Evolutionary conservation across 2,797 vertebrate species (phyloP).

Genomic region (Eulemur mongoz): DNA sequence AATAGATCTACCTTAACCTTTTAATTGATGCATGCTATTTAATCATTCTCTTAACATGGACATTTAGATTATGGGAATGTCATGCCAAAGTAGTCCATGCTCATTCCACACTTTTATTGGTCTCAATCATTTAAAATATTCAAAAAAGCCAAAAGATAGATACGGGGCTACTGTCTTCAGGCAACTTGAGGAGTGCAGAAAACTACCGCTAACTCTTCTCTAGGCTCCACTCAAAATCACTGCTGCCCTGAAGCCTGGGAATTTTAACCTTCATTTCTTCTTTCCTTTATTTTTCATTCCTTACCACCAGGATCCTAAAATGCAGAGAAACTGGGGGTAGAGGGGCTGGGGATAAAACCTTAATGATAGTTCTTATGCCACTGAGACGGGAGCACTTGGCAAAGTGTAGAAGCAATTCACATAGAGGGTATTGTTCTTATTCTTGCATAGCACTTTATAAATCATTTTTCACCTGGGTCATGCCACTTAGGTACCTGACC

Average conservation of each 20-base stretch:
- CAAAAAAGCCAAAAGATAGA: background rate
- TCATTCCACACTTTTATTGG: conserved; percentile 14
- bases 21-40: background rate
- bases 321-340: background rate
- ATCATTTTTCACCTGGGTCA: background rate
- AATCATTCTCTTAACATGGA: background rate
- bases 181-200: background rate
- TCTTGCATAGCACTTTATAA: background rate
- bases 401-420: background rate
- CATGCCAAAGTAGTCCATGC: background rate
- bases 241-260: background rate
- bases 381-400: background rate
- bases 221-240: background rate
- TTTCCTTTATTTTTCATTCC: background rate
- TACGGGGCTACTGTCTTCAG: background rate
- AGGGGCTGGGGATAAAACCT: background rate
- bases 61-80: background rate
- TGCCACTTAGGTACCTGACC: background rate
- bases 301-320: background rate
- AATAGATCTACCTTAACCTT: background rate
- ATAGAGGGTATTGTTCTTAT: background rate
- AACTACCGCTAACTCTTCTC: background rate
- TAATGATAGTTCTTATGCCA: background rate
- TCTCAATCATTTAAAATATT: background rate
- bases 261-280: background rate